A percentile compares a stretch with the other conserved stretches of the same genome.
These are phyloP conservation scores for Taenaris catops DNA, from an alignment of 2,888 invertebrate genomes.

Conservation along the genomic window DNA sequence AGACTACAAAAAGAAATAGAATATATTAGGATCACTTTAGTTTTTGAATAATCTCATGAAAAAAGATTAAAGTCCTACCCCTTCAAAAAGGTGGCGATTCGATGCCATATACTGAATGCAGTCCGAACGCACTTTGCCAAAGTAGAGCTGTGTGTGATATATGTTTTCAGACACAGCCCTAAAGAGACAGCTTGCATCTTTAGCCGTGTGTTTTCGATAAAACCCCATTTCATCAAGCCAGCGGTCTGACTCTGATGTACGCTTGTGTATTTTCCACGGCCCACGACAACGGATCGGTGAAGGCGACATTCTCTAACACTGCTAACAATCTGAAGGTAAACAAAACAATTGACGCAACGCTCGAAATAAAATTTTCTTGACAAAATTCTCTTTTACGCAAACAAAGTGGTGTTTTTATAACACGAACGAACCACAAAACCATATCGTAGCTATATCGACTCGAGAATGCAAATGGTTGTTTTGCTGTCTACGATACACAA, in stretches of 20 bases:
- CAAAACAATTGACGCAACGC: conserved; percentile 69
- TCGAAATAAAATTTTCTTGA: no score
- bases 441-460: conserved; percentile 69
- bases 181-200: conserved; percentile 94
- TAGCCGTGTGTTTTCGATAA: conserved; percentile 92
- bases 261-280: conserved; percentile 70
- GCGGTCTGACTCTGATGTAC: conserved; percentile 81
- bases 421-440: conserved; percentile 35
- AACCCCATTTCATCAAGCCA: conserved; percentile 90
- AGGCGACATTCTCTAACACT: conserved; percentile 58
- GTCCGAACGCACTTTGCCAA: conserved; percentile 85
- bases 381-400: no score
- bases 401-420: background rate
- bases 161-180: conserved; percentile 93
- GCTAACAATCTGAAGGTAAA: conserved; percentile 72
- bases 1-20: conserved; percentile 74
- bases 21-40: conserved; percentile 11
- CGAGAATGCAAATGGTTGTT: conserved; percentile 72
- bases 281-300: conserved; percentile 70
- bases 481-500: conserved; percentile 65
- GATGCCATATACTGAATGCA: conserved; percentile 86
- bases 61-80: conserved; percentile 58
- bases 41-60: conserved; percentile 13
- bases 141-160: conserved; percentile 84
- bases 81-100: conserved; percentile 81